phyloP scores from a whole-genome alignment of 2,888 invertebrate genomes.

The Leucophora obtusa region DNA sequence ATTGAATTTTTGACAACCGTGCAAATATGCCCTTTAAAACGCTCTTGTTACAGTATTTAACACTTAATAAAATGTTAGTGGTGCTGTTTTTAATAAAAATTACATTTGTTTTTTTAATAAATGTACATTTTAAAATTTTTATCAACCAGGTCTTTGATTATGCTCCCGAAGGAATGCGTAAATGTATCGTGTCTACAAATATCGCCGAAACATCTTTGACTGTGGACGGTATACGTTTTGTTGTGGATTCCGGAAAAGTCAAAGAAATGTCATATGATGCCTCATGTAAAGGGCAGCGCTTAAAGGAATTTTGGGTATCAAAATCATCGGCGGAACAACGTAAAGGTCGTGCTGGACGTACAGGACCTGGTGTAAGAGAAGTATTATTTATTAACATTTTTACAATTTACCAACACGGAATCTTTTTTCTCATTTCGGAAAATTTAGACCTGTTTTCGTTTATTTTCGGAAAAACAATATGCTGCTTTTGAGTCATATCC shows the following conservation, averaged over 20 bases:
- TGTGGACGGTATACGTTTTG: constrained; percentile 98
- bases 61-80: no score
- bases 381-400: background rate
- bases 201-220: constrained; percentile 99
- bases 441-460: constrained; percentile 86
- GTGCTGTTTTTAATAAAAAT: no score
- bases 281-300: constrained; percentile 90
- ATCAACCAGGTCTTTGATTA: constrained; percentile 95
- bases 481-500: constrained; percentile 89
- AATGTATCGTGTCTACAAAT: constrained; percentile 98
- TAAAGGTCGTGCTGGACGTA: constrained; percentile 96
- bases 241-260: constrained; percentile 96
- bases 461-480: constrained; percentile 92
- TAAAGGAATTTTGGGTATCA: constrained; percentile 98
- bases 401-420: background rate
- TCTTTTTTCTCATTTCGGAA: background rate
- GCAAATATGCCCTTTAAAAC: no score
- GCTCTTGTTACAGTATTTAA: no score
- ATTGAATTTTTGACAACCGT: no score
- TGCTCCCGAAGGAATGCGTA: constrained; percentile 94
- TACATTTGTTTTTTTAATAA: no score
- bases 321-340: constrained; percentile 98
- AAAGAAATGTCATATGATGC: constrained; percentile 98
- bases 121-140: no score
- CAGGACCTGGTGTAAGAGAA: constrained; percentile 88